Percentiles rank a stretch among this genome's conserved stretches.
These are phyloP conservation scores for Eubasilissa splendida DNA, from an alignment of 2,888 invertebrate species.

Conservation along the genomic window DNA sequence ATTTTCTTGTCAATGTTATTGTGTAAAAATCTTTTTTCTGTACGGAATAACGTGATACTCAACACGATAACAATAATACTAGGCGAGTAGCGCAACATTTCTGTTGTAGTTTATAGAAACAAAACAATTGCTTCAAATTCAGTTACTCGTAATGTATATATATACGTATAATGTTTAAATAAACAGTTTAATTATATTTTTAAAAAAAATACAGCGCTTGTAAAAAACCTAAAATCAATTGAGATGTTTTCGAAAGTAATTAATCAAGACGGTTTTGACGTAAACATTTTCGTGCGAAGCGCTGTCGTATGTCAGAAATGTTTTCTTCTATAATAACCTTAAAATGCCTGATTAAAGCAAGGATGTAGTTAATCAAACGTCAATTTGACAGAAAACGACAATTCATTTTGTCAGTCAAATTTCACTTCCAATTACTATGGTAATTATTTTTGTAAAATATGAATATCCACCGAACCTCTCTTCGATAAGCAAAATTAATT, in stretches of 20 bases:
- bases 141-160: too few relatives aligned
- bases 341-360: conserved; percentile 27
- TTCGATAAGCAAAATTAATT: too few relatives aligned
- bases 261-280: conserved; percentile 28
- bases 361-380: conserved; percentile 30
- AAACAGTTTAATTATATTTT: too few relatives aligned
- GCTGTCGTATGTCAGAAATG: conserved; percentile 30
- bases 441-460: neutral
- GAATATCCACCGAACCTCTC: too few relatives aligned
- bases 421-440: conserved; percentile 24
- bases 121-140: too few relatives aligned
- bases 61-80: too few relatives aligned
- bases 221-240: conserved; percentile 12
- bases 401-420: conserved; percentile 37
- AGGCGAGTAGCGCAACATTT: too few relatives aligned
- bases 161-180: too few relatives aligned
- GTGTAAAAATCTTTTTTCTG: too few relatives aligned
- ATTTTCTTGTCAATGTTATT: too few relatives aligned
- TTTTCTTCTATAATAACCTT: conserved; percentile 15
- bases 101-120: too few relatives aligned
- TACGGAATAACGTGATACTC: too few relatives aligned
- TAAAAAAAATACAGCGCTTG: conserved; percentile 1
- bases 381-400: conserved; percentile 27
- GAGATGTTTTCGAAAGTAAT: conserved; percentile 34
- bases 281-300: conserved; percentile 29